Evolutionary conservation across 92 coral and sea anemone species (phyloP), one percentile per base, ranked within the genome.

Genomic region (Metridium senile): DNA sequence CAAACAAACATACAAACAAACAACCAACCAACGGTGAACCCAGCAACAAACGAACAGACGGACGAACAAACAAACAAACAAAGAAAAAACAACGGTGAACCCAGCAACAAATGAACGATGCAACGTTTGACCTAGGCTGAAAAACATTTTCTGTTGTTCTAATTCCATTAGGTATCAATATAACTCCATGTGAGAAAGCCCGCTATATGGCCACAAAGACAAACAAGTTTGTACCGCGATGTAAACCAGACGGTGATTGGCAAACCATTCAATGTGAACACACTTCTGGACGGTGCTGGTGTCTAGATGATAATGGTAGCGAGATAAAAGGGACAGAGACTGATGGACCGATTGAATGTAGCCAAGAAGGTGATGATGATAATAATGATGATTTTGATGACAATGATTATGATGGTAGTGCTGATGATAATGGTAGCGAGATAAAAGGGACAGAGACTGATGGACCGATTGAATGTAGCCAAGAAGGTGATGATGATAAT

Each of bases 181-280:
- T 80, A 1, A 82, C 88, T 9, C 84, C 90, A 9, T 89, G 94
- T 58, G 90, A 89, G 79, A 78, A 74, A 62, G 85, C 81, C 10
- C 88, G 89, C 7, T 78, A 66, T 4, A 47, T 70, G 29, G 67
- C 90, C 1, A 65, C 80, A 25, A 82, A 80, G 7, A 39, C 67
- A 39, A 71, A 29, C 66, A 63, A 58, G 28, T 86, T 78, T 45
- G 81, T 82, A 22, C 94, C 94, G 17, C 86, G 81, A 28, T 94
- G 98, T 68, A 81, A 84, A 67, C 89, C 97, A 7, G 93, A 94
- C 84, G 98, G 98, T n/a, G 64, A 53, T 20, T 94, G 97, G 94
- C 75, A 85, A 64, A 86, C 83, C 69, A 84, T 94, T 11, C 98
- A 94, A 53, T 94, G 98, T 54, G 82, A 82, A 21, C 83, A 51